phyloP scores from a whole-genome alignment of 2,113 vertebrate species.

The Sarotherodon lohbergeri region DNA sequence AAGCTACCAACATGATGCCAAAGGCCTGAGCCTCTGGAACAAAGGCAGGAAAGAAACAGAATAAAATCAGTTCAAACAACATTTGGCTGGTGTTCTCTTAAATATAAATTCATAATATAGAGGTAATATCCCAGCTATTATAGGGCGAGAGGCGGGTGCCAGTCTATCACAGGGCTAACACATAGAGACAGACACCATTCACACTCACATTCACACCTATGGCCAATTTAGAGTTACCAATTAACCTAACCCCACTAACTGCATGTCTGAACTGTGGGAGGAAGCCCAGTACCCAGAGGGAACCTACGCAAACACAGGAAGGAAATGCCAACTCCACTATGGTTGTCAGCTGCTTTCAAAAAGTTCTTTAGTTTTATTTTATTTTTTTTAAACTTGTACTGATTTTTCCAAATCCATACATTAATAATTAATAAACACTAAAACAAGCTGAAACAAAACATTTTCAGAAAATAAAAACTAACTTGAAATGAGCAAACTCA shows the following conservation, averaged over 20 bases:
- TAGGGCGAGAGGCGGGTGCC: background rate
- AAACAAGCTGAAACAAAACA: background rate
- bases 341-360: background rate
- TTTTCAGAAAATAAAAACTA: background rate
- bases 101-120: background rate
- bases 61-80: background rate
- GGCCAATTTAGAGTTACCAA: background rate
- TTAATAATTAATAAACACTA: background rate
- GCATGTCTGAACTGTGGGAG: background rate
- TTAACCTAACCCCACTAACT: background rate
- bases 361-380: background rate
- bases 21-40: slow-evolving; percentile 81
- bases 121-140: background rate
- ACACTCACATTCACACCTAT: background rate
- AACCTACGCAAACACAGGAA: background rate
- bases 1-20: slow-evolving; percentile 86
- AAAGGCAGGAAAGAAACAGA: background rate
- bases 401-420: background rate
- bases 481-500: background rate
- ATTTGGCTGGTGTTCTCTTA: background rate
- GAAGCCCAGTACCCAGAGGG: background rate
- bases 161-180: background rate
- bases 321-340: background rate
- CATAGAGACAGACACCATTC: background rate
- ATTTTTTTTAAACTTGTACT: background rate